Evolutionary conservation across 2,797 vertebrate species (phyloP).

Genomic region (Ispidina lecontei): DNA sequence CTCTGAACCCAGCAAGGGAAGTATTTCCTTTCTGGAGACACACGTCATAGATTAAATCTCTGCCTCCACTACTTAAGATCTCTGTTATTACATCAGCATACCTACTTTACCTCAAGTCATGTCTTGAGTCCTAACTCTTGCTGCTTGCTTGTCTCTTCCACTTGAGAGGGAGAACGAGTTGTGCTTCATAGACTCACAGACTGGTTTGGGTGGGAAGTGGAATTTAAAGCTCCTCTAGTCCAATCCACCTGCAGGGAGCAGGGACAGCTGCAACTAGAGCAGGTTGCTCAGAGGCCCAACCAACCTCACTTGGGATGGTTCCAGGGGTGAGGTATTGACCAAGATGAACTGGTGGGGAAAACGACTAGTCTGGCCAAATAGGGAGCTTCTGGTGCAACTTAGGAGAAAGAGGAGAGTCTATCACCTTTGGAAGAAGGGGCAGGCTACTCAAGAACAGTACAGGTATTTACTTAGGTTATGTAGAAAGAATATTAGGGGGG

Average conservation of each 20-base stretch:
- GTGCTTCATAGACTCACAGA: background rate
- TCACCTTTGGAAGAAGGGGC: no score
- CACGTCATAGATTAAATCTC: slow-evolving; percentile 19
- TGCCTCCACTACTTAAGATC: slow-evolving; percentile 14
- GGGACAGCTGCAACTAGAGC: background rate
- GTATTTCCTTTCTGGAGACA: slow-evolving; percentile 41
- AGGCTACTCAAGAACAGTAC: no score
- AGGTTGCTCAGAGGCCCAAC: background rate
- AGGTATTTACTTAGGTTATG: no score
- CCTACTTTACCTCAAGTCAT: background rate
- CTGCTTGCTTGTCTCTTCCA: background rate
- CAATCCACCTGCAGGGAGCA: background rate
- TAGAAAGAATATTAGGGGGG: no score
- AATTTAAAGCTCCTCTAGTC: background rate
- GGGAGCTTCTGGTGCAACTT: no score
- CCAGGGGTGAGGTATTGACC: background rate
- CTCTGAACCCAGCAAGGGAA: slow-evolving; percentile 11
- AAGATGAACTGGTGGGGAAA: no score
- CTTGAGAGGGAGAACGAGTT: background rate
- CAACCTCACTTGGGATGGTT: background rate
- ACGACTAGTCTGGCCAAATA: no score
- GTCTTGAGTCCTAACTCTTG: background rate
- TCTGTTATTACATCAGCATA: slow-evolving; percentile 10
- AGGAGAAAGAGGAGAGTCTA: no score
- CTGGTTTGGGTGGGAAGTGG: background rate